Evolutionary conservation across 2,888 invertebrate species (phyloP), one percentile per base, ranked within the genome.

Genomic region (Diaprepes abbreviatus): DNA sequence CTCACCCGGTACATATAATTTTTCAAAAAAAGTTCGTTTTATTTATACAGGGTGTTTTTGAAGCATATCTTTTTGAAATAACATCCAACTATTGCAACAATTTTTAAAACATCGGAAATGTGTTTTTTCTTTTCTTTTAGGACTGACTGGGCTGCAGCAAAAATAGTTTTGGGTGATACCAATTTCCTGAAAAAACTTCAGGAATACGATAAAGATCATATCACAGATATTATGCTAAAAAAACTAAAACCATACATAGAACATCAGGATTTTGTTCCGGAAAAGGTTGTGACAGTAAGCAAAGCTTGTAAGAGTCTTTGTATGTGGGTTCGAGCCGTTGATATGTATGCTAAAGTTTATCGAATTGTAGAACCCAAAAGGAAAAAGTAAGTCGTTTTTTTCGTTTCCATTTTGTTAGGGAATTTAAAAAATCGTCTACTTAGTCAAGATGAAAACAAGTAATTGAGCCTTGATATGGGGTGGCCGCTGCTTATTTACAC

Each of bases 291-390:
- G 24, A 94, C 92, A 81, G 95, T 93, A 4, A 93, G 92, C 2
- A 90, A 93, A 88, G 96, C 95, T 0, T 95, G 96, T 79, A 92
- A 91, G 75, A 96, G 95, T 6, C 91, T 97, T 85, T 95, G 96
- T 76, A 88, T 96, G 82, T 97, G 97, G 97, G 96, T 96, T 5
- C 88, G 92, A 79, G 96, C 97, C 0, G 92, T 97, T 74, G 94
- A 96, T 77, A 91, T 91, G 80, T 97, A 96, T 80, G 92, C 95
- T 0, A 93, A 93, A 84, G 92, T 96, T 0, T 95, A 91, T 83
- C 89, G 90, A 81, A 89, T 94, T 5, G 96, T 97, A 1, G 94
- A 95, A 79, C 96, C 96, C 0, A 97, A 97, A 84, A 90, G 93
- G 62, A 86, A 91, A 72, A 90, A 89, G 93, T 93, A 83, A 69